Evolutionary conservation across 2,888 invertebrate species (phyloP).

Genomic region (Troides oblongomaculatus): DNA sequence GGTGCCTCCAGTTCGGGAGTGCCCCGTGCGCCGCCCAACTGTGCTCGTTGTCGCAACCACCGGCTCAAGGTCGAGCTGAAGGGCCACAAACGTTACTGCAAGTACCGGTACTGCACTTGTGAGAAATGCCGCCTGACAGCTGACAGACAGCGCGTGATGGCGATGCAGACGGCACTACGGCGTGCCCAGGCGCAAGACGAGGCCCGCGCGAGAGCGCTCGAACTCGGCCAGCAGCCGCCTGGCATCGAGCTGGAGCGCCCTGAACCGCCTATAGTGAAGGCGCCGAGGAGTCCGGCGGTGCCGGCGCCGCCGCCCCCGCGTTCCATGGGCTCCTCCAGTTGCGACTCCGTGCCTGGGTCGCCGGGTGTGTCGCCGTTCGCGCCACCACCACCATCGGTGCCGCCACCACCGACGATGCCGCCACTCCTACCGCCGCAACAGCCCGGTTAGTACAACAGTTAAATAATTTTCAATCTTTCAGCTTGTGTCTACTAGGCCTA

Average conservation of each 20-base stretch:
- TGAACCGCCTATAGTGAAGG: constrained; percentile 70
- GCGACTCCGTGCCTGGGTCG: constrained; percentile 69
- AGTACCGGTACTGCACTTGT: constrained; percentile 90
- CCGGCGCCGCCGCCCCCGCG: constrained; percentile 59
- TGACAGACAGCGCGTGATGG: constrained; percentile 94
- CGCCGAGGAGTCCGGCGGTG: constrained; percentile 60
- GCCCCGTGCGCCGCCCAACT: constrained; percentile 92
- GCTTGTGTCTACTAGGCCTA: no score
- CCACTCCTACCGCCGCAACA: constrained; percentile 72
- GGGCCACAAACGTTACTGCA: constrained; percentile 96
- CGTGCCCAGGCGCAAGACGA: constrained; percentile 93
- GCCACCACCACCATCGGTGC: constrained; percentile 80
- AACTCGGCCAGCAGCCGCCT: constrained; percentile 63
- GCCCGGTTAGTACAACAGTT: constrained; percentile 61
- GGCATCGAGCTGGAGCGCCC: constrained; percentile 71
- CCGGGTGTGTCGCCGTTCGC: constrained; percentile 70
- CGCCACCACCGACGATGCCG: constrained; percentile 73
- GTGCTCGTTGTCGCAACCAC: constrained; percentile 95
- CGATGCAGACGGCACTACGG: constrained; percentile 89
- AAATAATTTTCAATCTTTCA: no score
- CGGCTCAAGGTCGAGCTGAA: constrained; percentile 92
- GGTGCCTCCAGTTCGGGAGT: constrained; percentile 79
- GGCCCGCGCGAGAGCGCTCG: constrained; percentile 75
- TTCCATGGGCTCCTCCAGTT: constrained; percentile 64
- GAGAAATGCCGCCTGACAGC: constrained; percentile 92